Evolutionary conservation across 2,113 vertebrate genomes (phyloP), one percentile per base, ranked within the genome.

Genomic region (Colistium nudipinnis): DNA sequence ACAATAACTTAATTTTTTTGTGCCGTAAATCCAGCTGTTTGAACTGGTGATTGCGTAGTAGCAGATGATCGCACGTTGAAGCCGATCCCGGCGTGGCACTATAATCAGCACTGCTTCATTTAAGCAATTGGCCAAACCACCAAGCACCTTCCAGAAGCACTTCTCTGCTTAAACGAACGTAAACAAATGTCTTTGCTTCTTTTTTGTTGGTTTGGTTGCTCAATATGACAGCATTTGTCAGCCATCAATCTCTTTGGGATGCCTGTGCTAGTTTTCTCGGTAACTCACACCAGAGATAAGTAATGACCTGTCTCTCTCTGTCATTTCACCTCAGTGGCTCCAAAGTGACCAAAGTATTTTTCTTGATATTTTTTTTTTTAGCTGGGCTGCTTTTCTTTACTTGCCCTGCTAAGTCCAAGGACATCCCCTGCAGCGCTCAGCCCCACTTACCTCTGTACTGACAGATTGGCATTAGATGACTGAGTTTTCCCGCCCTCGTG

Each of bases 401-500:
- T 70, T 56, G 16, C 44, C 51, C 80, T 55, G 41, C 39, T 80
- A 62, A 61, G 77, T 64, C 75, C 84, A 85, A 91, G 88, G 86
- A 87, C 85, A 28, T 35, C 31, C 55, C 67, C 56, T 27, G 59
- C 62, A 39, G 75, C 11, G 60, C 69, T 66, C 66, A 22, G 63
- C 68, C 31, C 35, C 71, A 12, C 49, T 76, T 81, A 70, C 72
- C 70, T 64, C 62, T 52, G 38, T 0, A 16, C 70, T 84, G 87
- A 90, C 63, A 79, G 80, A 91, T 78, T n/a, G 75, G 71, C 59
- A 69, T 82, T 72, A 76, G 74, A 78, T 84, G 70, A 87, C 74
- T 43, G 64, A 74, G 84, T 80, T 81, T 76, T 78, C 51, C 65
- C 47, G 20, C 57, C 56, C 54, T 20, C 30, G 38, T 74, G 54